Base-by-base conservation (phyloP, 2,113 vertebrate genomes). In the Anarhynchus alexandrinus region DNA sequence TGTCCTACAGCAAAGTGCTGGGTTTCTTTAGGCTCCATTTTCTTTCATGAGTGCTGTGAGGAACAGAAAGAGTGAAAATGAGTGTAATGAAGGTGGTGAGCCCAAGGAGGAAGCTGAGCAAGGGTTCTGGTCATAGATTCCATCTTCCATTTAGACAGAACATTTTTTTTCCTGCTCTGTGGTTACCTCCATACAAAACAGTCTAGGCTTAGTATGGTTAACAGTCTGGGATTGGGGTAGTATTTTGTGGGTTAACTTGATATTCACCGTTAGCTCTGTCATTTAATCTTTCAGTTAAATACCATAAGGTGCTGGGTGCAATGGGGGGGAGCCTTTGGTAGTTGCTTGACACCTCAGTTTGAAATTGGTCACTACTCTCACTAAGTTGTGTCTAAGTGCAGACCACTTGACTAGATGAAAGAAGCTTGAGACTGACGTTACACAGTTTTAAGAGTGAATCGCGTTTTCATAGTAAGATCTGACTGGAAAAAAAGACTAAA, bases 401-500 rank as follows among this genome's bases (percentile, higher is more conserved):
- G 70, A 66, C 81, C 32, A 25, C 70, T 62, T 77, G 20, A 71
- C 40, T 52, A 42, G 27, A 5, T 45, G 67, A 83, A 96, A 89
- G 42, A 71, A 65, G 80, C 40, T 32, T 49, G 84, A 90, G 78
- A 49, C 73, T 64, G 82, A 55, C 55, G 32, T 80, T 22, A 51
- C 23, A 64, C 18, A 45, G 57, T 87, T 95, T 95, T 51, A 67
- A 80, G 71, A 92, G 43, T 78, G 86, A 93, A 86, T 94, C 54
- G 21, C 57, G 12, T 47, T 94, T 91, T 72, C 81, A n/a, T n/a
- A 67, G 65, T 43, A 73, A 93, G 80, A 72, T 81, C 62, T 92
- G 96, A 87, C 95, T 94, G 93, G 93, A 62, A 49, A 54, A 64
- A 76, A 59, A 91, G n/a, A 94, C 82, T 91, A 66, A 92, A 95